These are phyloP conservation scores for Stratiomys singularior DNA, from an alignment of 2,888 invertebrate genomes.

Conservation along the genomic window DNA sequence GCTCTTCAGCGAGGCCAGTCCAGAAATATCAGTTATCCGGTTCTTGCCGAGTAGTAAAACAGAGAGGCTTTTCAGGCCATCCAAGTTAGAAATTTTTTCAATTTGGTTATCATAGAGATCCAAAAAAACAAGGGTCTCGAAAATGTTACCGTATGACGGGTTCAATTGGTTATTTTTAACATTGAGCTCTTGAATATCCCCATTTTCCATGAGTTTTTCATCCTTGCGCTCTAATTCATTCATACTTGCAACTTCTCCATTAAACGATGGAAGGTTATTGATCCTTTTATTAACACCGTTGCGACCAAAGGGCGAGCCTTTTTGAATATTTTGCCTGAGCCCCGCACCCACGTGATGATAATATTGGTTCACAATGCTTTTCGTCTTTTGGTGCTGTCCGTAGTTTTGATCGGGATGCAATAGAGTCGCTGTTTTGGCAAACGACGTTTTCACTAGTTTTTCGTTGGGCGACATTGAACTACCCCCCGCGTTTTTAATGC, in stretches of 20 bases:
- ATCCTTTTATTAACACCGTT: not conserved
- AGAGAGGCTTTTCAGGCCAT: slow-evolving; percentile 80
- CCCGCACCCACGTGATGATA: slow-evolving; percentile 57
- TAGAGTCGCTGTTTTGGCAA: slow-evolving; percentile 52
- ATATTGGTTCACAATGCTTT: slow-evolving; percentile 62
- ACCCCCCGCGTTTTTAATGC: not conserved
- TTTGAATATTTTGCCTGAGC: slow-evolving; percentile 57
- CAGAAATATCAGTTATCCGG: slow-evolving; percentile 67
- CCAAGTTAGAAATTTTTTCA: slow-evolving; percentile 83
- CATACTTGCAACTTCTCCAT: slow-evolving; percentile 2
- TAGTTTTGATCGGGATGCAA: slow-evolving; percentile 52
- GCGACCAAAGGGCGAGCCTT: slow-evolving; percentile 21
- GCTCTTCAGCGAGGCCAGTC: slow-evolving; percentile 59
- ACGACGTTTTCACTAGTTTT: slow-evolving; percentile 27
- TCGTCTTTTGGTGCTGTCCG: slow-evolving; percentile 60
- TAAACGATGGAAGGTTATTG: slow-evolving; percentile 45
- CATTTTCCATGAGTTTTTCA: not conserved
- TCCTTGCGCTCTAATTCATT: not conserved
- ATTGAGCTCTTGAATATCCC: slow-evolving; percentile 55
- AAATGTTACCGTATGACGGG: slow-evolving; percentile 60
- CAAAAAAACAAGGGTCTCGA: slow-evolving; percentile 82
- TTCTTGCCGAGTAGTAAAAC: slow-evolving; percentile 93
- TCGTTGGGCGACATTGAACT: not conserved
- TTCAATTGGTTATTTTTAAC: slow-evolving; percentile 62
- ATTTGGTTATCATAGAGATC: slow-evolving; percentile 96